Percentiles rank a stretch among this genome's conserved stretches.
Conservation (phyloP, 2,113 vertebrate genomes). For the Meles meles region DNA sequence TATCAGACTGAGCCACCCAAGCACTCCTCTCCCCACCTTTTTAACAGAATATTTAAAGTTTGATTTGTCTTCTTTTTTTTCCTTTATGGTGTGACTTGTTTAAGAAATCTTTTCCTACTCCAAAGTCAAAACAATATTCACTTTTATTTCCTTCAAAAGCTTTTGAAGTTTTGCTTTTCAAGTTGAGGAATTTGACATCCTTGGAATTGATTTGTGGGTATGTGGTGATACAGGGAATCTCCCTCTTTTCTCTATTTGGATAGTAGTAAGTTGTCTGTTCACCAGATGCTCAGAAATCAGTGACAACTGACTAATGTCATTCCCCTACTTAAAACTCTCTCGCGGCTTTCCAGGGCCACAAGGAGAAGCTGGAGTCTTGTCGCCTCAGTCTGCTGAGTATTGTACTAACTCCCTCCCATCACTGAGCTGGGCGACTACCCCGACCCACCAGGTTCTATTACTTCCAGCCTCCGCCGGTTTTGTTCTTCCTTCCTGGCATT, state of each 20-base stretch:
- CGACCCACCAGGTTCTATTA: not conserved
- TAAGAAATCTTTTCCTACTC: slow-evolving; percentile 1
- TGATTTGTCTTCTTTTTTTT: not conserved
- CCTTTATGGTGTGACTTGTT: not conserved
- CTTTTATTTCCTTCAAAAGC: not conserved
- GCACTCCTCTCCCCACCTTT: not conserved
- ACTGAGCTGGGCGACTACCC: not conserved
- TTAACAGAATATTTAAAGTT: slow-evolving; percentile 15
- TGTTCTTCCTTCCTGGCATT: not conserved
- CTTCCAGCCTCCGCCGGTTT: not conserved
- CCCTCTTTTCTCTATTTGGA: not conserved
- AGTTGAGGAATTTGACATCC: not conserved
- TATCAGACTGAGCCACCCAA: not conserved
- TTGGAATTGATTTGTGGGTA: not conserved
- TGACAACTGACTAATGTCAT: not conserved
- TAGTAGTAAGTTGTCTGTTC: not conserved
- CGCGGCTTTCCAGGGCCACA: not conserved
- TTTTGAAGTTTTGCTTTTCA: slow-evolving; percentile 45
- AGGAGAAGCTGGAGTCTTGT: not conserved
- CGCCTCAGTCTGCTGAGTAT: not conserved
- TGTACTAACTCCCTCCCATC: not conserved
- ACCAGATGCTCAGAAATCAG: slow-evolving; percentile 5
- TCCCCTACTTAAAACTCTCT: not conserved
- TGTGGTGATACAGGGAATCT: not conserved
- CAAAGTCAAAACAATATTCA: not conserved